phyloP scores from a whole-genome alignment of 2,888 invertebrate species.

The Cheilosia pagana region DNA sequence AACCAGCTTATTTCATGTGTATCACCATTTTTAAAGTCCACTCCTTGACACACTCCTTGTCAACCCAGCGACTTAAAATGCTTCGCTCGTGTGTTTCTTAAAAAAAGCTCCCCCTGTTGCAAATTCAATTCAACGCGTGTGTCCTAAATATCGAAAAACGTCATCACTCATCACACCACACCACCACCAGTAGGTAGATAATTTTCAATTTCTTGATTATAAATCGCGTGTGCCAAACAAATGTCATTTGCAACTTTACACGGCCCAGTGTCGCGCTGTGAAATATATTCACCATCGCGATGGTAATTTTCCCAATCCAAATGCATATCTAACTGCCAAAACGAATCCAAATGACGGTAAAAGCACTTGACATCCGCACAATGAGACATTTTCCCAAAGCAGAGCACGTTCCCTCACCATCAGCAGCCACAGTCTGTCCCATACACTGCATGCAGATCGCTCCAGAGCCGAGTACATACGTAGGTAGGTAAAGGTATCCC shows the following conservation, averaged over 20 bases:
- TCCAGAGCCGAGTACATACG: too few species aligned
- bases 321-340: slow-evolving; percentile 70
- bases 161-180: slow-evolving; percentile 46
- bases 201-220: slow-evolving; percentile 75
- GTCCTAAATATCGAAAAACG: slow-evolving; percentile 13
- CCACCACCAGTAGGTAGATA: slow-evolving; percentile 3
- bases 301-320: slow-evolving; percentile 68
- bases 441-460: neutral
- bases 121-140: slow-evolving; percentile 3
- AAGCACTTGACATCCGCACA: slow-evolving; percentile 73
- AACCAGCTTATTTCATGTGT: too few species aligned
- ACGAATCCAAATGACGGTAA: slow-evolving; percentile 65
- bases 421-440: neutral
- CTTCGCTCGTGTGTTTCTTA: too few species aligned
- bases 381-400: slow-evolving; percentile 65
- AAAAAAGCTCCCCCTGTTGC: too few species aligned
- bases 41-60: too few species aligned
- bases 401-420: slow-evolving; percentile 59
- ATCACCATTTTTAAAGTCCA: too few species aligned
- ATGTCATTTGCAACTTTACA: slow-evolving; percentile 48
- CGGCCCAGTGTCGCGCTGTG: slow-evolving; percentile 35
- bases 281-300: slow-evolving; percentile 42
- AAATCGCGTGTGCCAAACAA: slow-evolving; percentile 64
- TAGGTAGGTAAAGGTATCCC: neutral
- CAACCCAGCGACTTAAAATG: too few species aligned